Base-by-base conservation (phyloP, 2,888 invertebrate genomes). In the Acronicta aceris region DNA sequence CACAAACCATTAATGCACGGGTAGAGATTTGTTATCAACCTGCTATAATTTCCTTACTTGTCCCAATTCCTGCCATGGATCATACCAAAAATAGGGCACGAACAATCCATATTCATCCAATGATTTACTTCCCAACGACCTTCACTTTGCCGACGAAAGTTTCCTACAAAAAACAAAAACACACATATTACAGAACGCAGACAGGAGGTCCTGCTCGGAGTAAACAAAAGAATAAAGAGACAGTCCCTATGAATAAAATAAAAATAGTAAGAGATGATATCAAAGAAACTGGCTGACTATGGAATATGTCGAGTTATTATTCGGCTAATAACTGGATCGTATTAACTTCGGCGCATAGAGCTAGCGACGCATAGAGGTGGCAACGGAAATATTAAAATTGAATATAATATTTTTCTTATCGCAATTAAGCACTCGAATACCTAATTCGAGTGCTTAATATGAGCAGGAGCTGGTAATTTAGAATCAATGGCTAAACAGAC, bases 191-290 rank as follows among this genome's bases (percentile, higher is more conserved):
- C 72, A 59, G 59, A 77, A 64, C 59, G 60, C 52, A 64, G 59
- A 71, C 73, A 51, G 61, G 47, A 57, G 40, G 27, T 67, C 16
- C 41, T 65, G 61, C 59, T 71, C 61, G 78, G 74, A 83, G 93
- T 93, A 94, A 94, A 94, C 94, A 94, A 93, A 89, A 82, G 88
- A 88, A 94, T 94, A 92, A 93, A 93, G 89, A 90, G 86, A 79
- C 80, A 74, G 59, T 79, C 83, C 87, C 94, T 92, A 94, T 95
- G 94, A 93, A 95, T 95, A 94, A 94, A 94, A 95, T 94, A 94
- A 92, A 93, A 93, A 94, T 94, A 91, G 86, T 84, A 84, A 63
- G 83, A 89, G 94, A 93, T 94, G 83, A 83, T 92, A 94, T 94
- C 93, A 81, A 68, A 74, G 77, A 83, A 90, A 88, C 86, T 85